These are phyloP conservation scores for Brenthis ino DNA, from an alignment of 2,888 invertebrate genomes.

Conservation along the genomic window DNA sequence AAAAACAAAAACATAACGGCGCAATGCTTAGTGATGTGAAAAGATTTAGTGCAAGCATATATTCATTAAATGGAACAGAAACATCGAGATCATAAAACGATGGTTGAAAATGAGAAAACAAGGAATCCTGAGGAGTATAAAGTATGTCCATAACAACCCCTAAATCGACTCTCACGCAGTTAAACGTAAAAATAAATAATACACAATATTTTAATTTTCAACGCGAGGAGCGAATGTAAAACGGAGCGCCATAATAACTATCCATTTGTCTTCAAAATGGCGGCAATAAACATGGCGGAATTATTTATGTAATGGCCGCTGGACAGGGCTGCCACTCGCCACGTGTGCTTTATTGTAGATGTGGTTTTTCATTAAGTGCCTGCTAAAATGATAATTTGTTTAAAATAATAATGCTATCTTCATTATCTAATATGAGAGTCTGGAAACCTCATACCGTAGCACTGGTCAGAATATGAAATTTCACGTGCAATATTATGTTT, in stretches of 20 bases:
- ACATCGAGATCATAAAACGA: constrained; percentile 48
- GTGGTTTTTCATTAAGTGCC: constrained; percentile 75
- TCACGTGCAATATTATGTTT: too few relatives aligned
- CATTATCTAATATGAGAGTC: not conserved
- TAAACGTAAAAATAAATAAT: constrained; percentile 73
- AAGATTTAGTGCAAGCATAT: constrained; percentile 54
- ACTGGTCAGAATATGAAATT: too few relatives aligned
- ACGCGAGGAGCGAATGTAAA: constrained; percentile 76
- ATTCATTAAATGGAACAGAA: constrained; percentile 52
- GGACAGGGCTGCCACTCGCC: constrained; percentile 73
- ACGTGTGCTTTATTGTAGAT: constrained; percentile 76
- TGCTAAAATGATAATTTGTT: constrained; percentile 53
- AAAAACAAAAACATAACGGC: constrained; percentile 38
- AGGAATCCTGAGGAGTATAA: constrained; percentile 50
- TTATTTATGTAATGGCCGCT: constrained; percentile 81
- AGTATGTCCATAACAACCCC: constrained; percentile 50
- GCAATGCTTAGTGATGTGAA: constrained; percentile 55
- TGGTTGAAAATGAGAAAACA: constrained; percentile 45
- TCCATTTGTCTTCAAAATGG: constrained; percentile 83
- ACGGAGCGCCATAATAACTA: constrained; percentile 80
- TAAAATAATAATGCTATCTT: constrained; percentile 22
- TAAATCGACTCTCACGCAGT: constrained; percentile 76
- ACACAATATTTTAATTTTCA: constrained; percentile 81
- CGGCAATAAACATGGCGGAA: constrained; percentile 80
- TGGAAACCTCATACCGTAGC: too few relatives aligned